phyloP scores from a whole-genome alignment of 1,140 invertebrate species.

The Heliconius eleuchia region DNA sequence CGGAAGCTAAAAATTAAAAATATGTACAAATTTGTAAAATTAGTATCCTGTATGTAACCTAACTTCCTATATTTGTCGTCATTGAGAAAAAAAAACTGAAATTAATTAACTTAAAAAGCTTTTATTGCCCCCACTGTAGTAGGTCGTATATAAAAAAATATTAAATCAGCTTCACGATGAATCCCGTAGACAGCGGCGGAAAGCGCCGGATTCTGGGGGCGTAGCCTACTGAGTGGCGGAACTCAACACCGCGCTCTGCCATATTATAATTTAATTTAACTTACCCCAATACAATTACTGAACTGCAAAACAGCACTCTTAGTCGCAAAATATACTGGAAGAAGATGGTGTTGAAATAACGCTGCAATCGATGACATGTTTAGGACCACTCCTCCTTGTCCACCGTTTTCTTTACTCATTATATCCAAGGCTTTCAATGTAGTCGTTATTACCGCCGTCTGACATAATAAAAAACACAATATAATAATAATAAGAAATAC shows the following conservation, averaged over 20 bases:
- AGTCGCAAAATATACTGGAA: slow-evolving; percentile 83
- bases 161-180: no score
- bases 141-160: slow-evolving; percentile 27
- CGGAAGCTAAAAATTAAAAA: slow-evolving; percentile 32
- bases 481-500: slow-evolving; percentile 20
- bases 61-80: no score
- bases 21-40: not conserved
- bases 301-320: slow-evolving; percentile 84
- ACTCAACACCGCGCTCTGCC: no score
- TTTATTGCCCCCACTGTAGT: no score
- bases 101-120: no score
- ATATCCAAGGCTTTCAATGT: slow-evolving; percentile 60
- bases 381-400: slow-evolving; percentile 83
- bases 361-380: slow-evolving; percentile 84
- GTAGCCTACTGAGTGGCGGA: no score
- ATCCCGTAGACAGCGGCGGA: no score
- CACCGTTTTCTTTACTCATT: slow-evolving; percentile 83
- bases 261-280: slow-evolving; percentile 17
- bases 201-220: no score
- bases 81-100: no score
- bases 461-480: slow-evolving; percentile 32
- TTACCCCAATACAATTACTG: slow-evolving; percentile 78
- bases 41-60: no score
- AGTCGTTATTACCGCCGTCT: slow-evolving; percentile 57
- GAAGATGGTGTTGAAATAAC: slow-evolving; percentile 60